Evolutionary conservation across 2,888 invertebrate genomes (phyloP).

Genomic region (Lottia gigantea): DNA sequence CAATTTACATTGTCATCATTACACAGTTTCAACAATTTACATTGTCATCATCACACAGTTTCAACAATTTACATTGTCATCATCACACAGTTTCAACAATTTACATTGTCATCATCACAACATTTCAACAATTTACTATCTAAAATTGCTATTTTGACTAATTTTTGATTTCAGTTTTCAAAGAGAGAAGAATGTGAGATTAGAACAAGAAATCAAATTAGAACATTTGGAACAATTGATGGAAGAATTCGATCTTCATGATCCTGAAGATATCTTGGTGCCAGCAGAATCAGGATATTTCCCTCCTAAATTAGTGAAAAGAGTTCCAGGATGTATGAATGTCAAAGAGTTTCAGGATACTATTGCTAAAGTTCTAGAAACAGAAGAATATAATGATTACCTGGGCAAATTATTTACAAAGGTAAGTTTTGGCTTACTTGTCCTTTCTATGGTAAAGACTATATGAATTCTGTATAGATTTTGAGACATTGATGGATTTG

Average conservation of each 20-base stretch:
- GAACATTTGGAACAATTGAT: constrained; percentile 64
- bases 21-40: too few relatives aligned
- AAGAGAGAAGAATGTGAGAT: constrained; percentile 53
- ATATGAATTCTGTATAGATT: too few relatives aligned
- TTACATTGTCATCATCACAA: too few relatives aligned
- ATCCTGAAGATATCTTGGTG: constrained; percentile 50
- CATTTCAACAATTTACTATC: too few relatives aligned
- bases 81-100: too few relatives aligned
- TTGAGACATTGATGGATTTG: too few relatives aligned
- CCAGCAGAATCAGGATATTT: constrained; percentile 54
- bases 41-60: too few relatives aligned
- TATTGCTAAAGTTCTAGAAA: constrained; percentile 59
- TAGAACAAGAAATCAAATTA: constrained; percentile 65
- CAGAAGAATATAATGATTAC: constrained; percentile 63
- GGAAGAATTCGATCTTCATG: constrained; percentile 57
- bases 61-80: too few relatives aligned
- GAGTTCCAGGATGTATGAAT: constrained; percentile 62
- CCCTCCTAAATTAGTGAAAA: constrained; percentile 48
- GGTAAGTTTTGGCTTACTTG: constrained; percentile 39
- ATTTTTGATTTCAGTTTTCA: constrained; percentile 50
- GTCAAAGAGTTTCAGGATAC: constrained; percentile 63
- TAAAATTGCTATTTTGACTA: too few relatives aligned
- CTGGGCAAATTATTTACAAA: constrained; percentile 65
- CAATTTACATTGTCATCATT: too few relatives aligned
- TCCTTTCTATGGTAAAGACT: too few relatives aligned